These are phyloP conservation scores for Bujurquina vittata DNA, from an alignment of 2,113 vertebrate genomes.

Conservation along the genomic window DNA sequence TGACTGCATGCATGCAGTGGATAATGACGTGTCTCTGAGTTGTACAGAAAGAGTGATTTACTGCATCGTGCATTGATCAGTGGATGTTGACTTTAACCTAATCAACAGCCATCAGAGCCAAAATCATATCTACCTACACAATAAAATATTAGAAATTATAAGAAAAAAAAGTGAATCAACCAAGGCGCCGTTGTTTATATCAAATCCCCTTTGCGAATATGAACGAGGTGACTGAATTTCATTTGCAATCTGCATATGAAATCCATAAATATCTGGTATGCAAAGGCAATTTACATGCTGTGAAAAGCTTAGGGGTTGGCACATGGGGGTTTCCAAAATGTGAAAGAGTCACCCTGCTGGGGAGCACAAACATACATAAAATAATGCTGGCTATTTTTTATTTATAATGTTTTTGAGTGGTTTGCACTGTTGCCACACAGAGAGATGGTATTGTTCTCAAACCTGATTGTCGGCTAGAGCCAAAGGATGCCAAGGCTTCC, in stretches of 20 bases:
- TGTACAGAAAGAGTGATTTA: not conserved
- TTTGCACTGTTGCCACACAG: not conserved
- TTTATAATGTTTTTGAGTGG: not conserved
- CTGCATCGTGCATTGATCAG: not conserved
- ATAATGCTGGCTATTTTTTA: not conserved
- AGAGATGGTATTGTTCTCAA: not conserved
- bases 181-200: not conserved
- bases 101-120: not conserved
- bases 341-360: not conserved
- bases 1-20: not conserved
- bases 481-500: not conserved
- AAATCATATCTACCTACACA: not conserved
- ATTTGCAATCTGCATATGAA: not conserved
- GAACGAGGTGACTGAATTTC: not conserved
- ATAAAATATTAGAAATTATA: not conserved
- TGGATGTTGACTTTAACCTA: not conserved
- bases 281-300: not conserved
- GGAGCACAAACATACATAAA: not conserved
- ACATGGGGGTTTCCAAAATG: not conserved
- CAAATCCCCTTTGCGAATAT: not conserved
- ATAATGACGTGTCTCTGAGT: constrained; percentile 7
- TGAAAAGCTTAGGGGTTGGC: not conserved
- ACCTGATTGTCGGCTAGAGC: not conserved
- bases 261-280: not conserved
- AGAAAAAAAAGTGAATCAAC: not conserved